Evolutionary conservation across 2,797 vertebrate species (phyloP).

Genomic region (Cossypha caffra): DNA sequence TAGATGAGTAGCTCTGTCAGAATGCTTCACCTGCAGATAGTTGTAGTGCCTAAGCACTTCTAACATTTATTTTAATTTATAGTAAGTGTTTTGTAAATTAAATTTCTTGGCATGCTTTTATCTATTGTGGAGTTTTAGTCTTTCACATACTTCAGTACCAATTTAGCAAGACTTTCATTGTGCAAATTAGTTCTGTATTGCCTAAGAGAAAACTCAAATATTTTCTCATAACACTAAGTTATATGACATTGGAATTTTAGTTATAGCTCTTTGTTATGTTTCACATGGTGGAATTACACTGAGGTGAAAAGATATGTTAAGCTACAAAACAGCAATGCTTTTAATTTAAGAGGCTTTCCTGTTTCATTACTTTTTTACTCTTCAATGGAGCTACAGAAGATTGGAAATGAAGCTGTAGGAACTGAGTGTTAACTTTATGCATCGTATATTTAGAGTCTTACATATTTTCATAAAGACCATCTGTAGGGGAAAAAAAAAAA

Average conservation of each 20-base stretch:
- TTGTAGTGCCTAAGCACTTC: slow-evolving; percentile 19
- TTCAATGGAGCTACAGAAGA: slow-evolving; percentile 1
- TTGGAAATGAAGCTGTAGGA: slow-evolving; percentile 34
- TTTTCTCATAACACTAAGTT: slow-evolving; percentile 13
- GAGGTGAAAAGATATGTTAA: slow-evolving; percentile 6
- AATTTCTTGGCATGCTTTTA: slow-evolving; percentile 60
- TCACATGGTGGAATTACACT: background rate
- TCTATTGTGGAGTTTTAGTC: slow-evolving; percentile 46
- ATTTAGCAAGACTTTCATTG: slow-evolving; percentile 31
- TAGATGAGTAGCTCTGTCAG: slow-evolving; percentile 16
- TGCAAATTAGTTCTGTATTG: slow-evolving; percentile 41
- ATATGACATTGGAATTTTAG: slow-evolving; percentile 14
- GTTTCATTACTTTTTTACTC: slow-evolving; percentile 21
- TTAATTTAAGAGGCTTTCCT: slow-evolving; percentile 40
- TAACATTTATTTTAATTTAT: slow-evolving; percentile 63
- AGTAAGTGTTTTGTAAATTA: slow-evolving; percentile 59
- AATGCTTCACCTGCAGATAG: slow-evolving; percentile 49
- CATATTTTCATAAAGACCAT: slow-evolving; percentile 1
- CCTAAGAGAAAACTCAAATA: slow-evolving; percentile 31
- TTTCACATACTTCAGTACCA: slow-evolving; percentile 34
- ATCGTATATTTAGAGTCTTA: background rate
- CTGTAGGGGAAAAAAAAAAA: background rate
- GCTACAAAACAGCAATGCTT: slow-evolving; percentile 1
- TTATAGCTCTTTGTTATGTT: background rate
- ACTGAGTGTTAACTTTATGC: slow-evolving; percentile 15